Conservation (phyloP, 2,113 vertebrate species). For the Arothron firmamentum region DNA sequence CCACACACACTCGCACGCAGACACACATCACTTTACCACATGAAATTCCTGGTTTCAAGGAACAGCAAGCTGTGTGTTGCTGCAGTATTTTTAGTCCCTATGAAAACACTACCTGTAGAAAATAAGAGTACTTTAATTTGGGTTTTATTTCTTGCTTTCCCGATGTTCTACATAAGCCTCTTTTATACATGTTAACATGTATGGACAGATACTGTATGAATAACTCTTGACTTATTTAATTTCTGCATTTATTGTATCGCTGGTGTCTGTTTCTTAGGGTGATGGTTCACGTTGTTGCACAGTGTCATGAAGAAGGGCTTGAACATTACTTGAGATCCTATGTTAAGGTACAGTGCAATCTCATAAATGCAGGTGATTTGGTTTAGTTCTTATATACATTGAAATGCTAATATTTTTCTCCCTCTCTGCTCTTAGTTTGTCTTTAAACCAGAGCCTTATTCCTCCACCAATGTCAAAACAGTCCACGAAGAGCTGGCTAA, state of each 20-base stretch:
- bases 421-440: constrained; percentile 78
- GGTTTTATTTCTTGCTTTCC: no score
- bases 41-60: constrained; percentile 3
- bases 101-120: no score
- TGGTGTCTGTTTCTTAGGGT: constrained; percentile 75
- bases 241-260: background rate
- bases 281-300: constrained; percentile 96
- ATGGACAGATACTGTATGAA: no score
- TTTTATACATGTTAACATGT: no score
- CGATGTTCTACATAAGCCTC: no score
- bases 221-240: background rate
- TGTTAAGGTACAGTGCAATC: constrained; percentile 81
- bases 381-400: background rate
- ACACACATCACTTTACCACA: background rate
- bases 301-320: constrained; percentile 95
- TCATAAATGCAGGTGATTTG: background rate
- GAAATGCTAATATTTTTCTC: no score
- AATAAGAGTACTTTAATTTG: no score
- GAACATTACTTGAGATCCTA: constrained; percentile 95
- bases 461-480: constrained; percentile 81
- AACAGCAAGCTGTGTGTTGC: background rate
- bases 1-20: background rate
- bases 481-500: constrained; percentile 94
- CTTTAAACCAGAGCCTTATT: constrained; percentile 86
- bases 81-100: background rate